Base-by-base conservation (phyloP, 2,797 vertebrate species). In the Epinephelus malabaricus region DNA sequence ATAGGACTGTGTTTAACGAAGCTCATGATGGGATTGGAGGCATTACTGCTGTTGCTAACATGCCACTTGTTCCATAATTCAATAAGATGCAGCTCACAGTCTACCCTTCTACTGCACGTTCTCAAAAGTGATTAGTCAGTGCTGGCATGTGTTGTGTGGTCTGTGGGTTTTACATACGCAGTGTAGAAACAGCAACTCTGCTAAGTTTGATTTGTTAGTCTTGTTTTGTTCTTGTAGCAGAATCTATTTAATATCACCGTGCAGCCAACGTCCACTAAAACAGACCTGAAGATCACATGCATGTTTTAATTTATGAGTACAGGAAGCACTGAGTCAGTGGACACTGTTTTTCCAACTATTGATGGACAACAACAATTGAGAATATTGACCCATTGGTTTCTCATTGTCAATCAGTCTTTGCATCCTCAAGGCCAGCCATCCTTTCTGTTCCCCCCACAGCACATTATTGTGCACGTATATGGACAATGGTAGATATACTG, bases 371-470 rank as follows among this genome's bases (percentile, higher is more conserved):
- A 6, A 82, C 81, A 69, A 76, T 76, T 69, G 53, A 74, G 49
- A 71, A 70, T 56, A 90, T 63, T 71, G 73, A 86, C 59, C 47
- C 73, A 18, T 30, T 9, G 1, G 72, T 86, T 88, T 74, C 59
- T 84, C 76, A 62, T 69, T 66, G 58, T 81, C 71, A 65, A 13
- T 69, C 21, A 43, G 68, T 63, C 14, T 63, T 65, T 78, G 64
- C 70, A 51, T 69, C 46, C 56, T 83, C 68, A 82, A 81, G 85
- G 76, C 65, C 71, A 45, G 50, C 12, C 17, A 3, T 54, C 69
- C 53, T 81, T 53, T 77, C 23, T 74, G 51, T 70, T 73, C 50
- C 76, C 27, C 13, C 4, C 15, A 2, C 10, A 50, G n/a, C 15
- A 2, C 19, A 54, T 9, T 61, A 34, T 50, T 70, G 56, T 60